Percentiles rank a stretch among this genome's conserved stretches.
Conservation (phyloP, 2,888 invertebrate genomes). For the Pollenia griseotomentosa region DNA sequence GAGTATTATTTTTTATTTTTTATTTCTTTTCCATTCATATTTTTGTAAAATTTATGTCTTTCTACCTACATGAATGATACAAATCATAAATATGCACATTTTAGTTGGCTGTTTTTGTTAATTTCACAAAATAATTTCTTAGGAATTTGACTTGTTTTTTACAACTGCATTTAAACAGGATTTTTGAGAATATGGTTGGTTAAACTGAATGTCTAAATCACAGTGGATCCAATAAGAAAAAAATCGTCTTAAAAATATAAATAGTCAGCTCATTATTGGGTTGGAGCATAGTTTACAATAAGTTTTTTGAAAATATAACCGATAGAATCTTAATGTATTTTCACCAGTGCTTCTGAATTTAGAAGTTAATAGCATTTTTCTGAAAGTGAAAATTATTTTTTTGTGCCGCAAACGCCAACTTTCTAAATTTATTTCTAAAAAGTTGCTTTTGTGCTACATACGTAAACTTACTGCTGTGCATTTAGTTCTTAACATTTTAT, state of each 20-base stretch:
- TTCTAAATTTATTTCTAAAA: too few relatives aligned
- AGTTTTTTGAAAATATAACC: too few relatives aligned
- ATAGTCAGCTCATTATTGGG: too few relatives aligned
- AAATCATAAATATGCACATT: constrained; percentile 55
- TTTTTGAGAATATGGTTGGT: constrained; percentile 9
- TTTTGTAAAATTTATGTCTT: constrained; percentile 25
- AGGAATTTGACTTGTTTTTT: constrained; percentile 58
- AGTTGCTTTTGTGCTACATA: too few relatives aligned
- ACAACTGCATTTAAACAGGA: constrained; percentile 37
- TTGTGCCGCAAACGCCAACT: too few relatives aligned
- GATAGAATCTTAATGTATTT: too few relatives aligned
- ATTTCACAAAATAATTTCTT: constrained; percentile 63
- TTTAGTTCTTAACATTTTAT: too few relatives aligned
- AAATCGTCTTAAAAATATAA: background rate
- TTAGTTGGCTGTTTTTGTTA: constrained; percentile 34
- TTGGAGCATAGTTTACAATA: too few relatives aligned
- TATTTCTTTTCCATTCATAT: background rate
- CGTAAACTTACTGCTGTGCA: too few relatives aligned
- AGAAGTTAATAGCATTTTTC: background rate
- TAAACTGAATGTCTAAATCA: constrained; percentile 25
- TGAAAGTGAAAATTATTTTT: too few relatives aligned
- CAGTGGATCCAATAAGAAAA: constrained; percentile 8
- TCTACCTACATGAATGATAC: constrained; percentile 44
- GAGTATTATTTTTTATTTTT: constrained; percentile 15
- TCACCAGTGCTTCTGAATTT: too few relatives aligned